Evolutionary conservation across 2,113 vertebrate genomes (phyloP).

Genomic region (Myanophis thanlyinensis): DNA sequence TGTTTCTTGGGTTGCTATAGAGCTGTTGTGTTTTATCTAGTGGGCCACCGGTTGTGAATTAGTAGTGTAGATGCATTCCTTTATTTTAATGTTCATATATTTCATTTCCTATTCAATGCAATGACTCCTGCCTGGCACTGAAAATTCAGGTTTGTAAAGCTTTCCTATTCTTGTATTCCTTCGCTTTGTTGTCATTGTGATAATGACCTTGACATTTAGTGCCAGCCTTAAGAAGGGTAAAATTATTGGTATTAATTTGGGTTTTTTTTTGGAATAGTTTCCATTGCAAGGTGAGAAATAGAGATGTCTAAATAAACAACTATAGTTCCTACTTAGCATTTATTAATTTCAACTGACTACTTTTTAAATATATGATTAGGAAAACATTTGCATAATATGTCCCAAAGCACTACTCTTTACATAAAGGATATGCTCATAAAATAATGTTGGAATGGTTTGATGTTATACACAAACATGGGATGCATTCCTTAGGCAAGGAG

Average conservation of each 20-base stretch:
- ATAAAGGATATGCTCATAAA: conserved; percentile 62
- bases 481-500: conserved; percentile 57
- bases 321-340: conserved; percentile 11
- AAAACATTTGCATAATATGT: conserved; percentile 69
- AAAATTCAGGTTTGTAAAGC: background rate
- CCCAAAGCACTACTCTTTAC: conserved; percentile 51
- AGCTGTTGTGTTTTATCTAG: background rate
- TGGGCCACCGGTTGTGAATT: background rate
- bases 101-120: background rate
- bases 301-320: background rate
- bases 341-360: conserved; percentile 53
- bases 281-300: background rate
- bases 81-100: background rate
- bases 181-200: background rate
- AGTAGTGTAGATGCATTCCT: background rate
- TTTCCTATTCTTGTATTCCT: background rate
- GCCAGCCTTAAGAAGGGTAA: background rate
- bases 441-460: conserved; percentile 61
- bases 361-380: conserved; percentile 60
- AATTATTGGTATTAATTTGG: background rate
- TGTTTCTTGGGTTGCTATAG: background rate
- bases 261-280: background rate
- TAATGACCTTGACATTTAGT: background rate
- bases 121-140: background rate
- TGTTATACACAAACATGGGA: conserved; percentile 62